phyloP scores from a whole-genome alignment of 1,140 invertebrate species.

The Pollicipes pollicipes region DNA sequence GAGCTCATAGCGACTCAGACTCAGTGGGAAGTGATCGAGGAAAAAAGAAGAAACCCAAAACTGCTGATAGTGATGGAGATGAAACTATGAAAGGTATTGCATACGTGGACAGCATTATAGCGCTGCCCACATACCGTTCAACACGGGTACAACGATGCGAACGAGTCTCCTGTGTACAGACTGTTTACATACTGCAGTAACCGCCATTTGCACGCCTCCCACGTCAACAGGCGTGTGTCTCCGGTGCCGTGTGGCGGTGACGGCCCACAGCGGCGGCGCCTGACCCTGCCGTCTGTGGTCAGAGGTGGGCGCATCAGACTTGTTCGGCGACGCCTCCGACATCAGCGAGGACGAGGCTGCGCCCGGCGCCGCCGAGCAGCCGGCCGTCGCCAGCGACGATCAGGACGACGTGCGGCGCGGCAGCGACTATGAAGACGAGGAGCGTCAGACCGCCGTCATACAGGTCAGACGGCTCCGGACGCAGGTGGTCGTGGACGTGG shows the following conservation, averaged over 20 bases:
- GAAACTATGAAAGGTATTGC: background rate
- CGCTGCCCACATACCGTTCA: too few relatives aligned
- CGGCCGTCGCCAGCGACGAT: slow-evolving; percentile 32
- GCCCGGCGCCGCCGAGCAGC: background rate
- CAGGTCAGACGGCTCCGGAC: background rate
- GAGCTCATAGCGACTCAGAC: background rate
- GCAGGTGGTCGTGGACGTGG: background rate
- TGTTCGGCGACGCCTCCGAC: slow-evolving; percentile 85
- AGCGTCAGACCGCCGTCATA: background rate
- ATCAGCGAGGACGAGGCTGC: slow-evolving; percentile 42
- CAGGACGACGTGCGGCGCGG: slow-evolving; percentile 32
- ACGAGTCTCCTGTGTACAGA: too few relatives aligned
- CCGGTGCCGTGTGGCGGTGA: too few relatives aligned
- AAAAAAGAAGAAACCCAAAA: background rate
- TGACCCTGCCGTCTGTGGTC: background rate
- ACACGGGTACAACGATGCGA: too few relatives aligned
- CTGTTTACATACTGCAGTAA: too few relatives aligned
- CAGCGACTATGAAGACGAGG: slow-evolving; percentile 10
- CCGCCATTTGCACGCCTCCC: too few relatives aligned
- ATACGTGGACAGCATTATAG: too few relatives aligned
- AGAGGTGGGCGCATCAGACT: slow-evolving; percentile 40
- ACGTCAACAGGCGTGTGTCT: too few relatives aligned
- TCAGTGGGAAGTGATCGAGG: background rate
- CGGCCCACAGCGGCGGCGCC: too few relatives aligned
- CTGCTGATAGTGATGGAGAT: background rate